Evolutionary conservation across 2,888 invertebrate species (phyloP), one percentile per base, ranked within the genome.

Genomic region (Agrotis segetum): DNA sequence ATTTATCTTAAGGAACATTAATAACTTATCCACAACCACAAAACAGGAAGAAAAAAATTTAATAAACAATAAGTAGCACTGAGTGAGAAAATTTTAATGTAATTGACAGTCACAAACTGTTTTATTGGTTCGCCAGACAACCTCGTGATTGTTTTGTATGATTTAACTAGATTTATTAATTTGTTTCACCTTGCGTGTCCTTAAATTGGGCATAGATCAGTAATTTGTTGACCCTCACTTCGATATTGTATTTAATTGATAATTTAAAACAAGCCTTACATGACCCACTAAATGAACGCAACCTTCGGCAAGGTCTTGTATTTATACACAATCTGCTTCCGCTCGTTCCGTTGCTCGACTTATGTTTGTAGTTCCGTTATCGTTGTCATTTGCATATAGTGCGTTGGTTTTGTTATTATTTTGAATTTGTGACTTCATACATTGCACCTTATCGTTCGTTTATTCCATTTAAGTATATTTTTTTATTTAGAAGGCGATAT

Each of bases 211-310:
- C 17, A 56, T 52, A 44, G 4, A 65, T 7, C 46, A 19, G 29
- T 67, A 21, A 58, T 50, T n/a, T 34, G 24, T 55, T 67, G 63
- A 70, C 63, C 81, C 81, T 70, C 77, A 24, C n/a, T 17, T 53
- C 40, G 11, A 34, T 17, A 60, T 55, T 55, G 21, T 24, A 52
- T 56, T 63, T 24, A 64, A 64, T 70, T 58, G n/a, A 21, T 13
- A 44, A 52, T 56, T 70, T 56, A 64, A 29, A 52, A 60, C 19
- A 76, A 61, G 81, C 49, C 67, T 52, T 24, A 60, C 19, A 76
- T 64, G 81, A 52, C 67, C 58, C 29, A 67, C 53, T 63, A 55
- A 67, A 66, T 46, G 62, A 17, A 63, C 24, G 46, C 29, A 64
- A 77, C 63, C 77, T 68, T 76, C 14, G 11, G 3, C 49, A 68